Evolutionary conservation across 2,113 vertebrate species (phyloP).

Genomic region (Tupaia tana): DNA sequence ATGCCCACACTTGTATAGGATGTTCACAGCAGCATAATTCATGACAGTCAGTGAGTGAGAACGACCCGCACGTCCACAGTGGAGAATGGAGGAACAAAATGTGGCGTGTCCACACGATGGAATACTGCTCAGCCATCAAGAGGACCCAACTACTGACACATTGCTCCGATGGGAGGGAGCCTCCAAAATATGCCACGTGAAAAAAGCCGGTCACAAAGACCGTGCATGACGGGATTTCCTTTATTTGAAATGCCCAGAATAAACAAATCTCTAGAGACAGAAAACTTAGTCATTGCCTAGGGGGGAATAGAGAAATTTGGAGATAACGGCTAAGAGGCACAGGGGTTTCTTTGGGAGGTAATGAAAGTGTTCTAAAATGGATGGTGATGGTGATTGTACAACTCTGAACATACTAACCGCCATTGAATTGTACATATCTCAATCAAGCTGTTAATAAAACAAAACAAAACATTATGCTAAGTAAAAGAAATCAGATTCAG

Average conservation of each 20-base stretch:
- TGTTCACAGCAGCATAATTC: constrained; percentile 4
- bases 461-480: constrained; percentile 57
- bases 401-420: constrained; percentile 7
- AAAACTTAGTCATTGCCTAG: not conserved
- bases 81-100: not conserved
- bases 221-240: not conserved
- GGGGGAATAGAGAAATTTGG: not conserved
- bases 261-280: not conserved
- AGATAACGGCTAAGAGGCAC: not conserved
- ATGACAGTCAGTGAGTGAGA: not conserved
- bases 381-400: not conserved
- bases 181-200: not conserved
- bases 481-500: constrained; percentile 34
- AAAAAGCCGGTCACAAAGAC: not conserved
- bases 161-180: not conserved
- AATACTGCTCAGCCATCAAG: constrained; percentile 30
- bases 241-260: not conserved
- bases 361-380: constrained; percentile 51
- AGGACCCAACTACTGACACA: not conserved
- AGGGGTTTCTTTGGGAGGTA: not conserved
- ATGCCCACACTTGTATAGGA: not conserved
- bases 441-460: constrained; percentile 54
- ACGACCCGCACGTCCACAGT: not conserved
- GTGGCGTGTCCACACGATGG: not conserved
- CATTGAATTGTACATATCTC: constrained; percentile 32